Conservation (phyloP, 2,113 vertebrate species). For the Prietella phreatophila region DNA sequence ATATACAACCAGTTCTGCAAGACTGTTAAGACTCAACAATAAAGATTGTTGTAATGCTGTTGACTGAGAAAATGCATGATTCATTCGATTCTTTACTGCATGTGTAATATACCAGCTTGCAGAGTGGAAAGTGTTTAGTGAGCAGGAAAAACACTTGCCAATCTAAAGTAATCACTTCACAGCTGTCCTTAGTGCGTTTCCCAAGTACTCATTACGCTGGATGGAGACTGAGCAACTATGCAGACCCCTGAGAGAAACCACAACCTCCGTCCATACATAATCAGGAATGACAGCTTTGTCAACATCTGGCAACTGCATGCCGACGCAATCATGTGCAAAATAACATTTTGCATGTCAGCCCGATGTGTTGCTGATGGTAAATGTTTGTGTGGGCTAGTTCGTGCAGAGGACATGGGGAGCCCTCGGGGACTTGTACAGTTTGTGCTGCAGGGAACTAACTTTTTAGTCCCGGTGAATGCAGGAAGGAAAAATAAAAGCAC, state of each 20-base stretch:
- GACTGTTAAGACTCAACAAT: too few species aligned
- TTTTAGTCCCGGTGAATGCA: neutral
- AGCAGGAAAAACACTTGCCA: constrained; percentile 15
- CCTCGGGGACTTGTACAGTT: neutral
- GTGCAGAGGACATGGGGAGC: neutral
- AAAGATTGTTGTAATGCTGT: neutral
- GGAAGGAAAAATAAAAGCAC: constrained; percentile 1
- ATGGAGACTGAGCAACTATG: constrained; percentile 26
- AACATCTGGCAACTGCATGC: constrained; percentile 6
- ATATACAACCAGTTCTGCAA: neutral
- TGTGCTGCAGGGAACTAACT: constrained; percentile 18
- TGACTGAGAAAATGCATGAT: constrained; percentile 22
- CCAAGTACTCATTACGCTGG: constrained; percentile 35
- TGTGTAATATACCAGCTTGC: constrained; percentile 18
- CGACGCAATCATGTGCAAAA: constrained; percentile 27
- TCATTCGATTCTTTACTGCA: constrained; percentile 14
- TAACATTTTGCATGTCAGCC: constrained; percentile 33
- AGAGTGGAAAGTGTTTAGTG: neutral
- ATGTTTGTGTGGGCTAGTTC: neutral
- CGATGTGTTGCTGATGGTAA: neutral
- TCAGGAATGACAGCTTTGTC: constrained; percentile 41
- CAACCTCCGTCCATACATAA: constrained; percentile 32
- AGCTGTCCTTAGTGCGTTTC: constrained; percentile 29
- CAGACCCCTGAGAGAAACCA: constrained; percentile 16
- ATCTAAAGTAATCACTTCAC: constrained; percentile 50